A percentile compares a stretch with the other conserved stretches of the same genome.
These are phyloP conservation scores for Mustela erminea DNA, from an alignment of 2,797 vertebrate species.

Conservation along the genomic window DNA sequence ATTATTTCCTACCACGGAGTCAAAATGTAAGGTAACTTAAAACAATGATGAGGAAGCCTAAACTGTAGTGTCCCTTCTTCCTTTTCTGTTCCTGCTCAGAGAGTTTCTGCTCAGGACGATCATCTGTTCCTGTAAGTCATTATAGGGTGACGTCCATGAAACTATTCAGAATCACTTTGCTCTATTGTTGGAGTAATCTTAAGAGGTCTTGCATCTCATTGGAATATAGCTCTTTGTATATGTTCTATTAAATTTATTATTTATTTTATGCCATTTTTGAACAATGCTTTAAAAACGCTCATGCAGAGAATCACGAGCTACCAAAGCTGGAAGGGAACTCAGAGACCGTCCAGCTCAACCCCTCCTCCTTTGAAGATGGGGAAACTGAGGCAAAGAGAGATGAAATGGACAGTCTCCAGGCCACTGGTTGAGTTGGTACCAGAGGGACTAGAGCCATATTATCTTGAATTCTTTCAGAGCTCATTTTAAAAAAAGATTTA, in stretches of 20 bases:
- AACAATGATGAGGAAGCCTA: background rate
- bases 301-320: background rate
- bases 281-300: background rate
- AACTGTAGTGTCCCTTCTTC: background rate
- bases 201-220: background rate
- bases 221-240: background rate
- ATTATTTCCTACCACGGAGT: background rate
- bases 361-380: background rate
- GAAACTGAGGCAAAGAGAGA: background rate
- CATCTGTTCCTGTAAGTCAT: background rate
- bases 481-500: background rate
- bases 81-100: background rate
- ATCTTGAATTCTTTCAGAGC: background rate
- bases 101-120: background rate
- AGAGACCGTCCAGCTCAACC: background rate
- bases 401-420: background rate
- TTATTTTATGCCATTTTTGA: background rate
- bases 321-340: background rate
- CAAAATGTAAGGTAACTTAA: background rate
- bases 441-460: background rate
- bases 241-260: background rate
- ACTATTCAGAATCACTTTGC: background rate
- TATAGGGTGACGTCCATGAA: background rate
- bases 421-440: background rate
- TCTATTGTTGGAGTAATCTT: background rate